Evolutionary conservation across 2,113 vertebrate genomes (phyloP).

Genomic region (Origma solitaria): DNA sequence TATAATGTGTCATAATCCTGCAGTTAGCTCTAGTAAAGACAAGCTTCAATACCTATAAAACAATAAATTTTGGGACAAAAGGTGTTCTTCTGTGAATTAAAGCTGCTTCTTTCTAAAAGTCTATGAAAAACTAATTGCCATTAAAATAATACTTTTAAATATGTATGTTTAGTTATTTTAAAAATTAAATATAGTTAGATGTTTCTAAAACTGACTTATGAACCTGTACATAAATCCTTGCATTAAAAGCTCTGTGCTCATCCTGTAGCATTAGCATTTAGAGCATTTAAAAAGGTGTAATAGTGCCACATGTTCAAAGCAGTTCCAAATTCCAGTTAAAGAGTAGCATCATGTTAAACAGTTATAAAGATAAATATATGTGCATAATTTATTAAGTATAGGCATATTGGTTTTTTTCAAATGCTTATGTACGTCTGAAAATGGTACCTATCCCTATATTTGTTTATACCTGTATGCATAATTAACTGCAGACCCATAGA

Average conservation of each 20-base stretch:
- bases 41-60: neutral
- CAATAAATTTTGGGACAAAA: neutral
- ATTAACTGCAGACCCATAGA: neutral
- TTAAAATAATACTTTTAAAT: neutral
- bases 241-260: neutral
- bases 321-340: neutral
- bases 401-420: neutral
- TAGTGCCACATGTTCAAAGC: neutral
- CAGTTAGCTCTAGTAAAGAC: neutral
- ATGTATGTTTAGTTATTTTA: neutral
- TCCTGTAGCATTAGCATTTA: neutral
- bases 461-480: neutral
- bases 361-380: neutral
- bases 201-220: neutral
- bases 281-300: neutral
- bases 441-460: neutral
- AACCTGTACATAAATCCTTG: neutral
- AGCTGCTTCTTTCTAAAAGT: neutral
- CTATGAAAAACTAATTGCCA: neutral
- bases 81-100: neutral
- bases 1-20: neutral
- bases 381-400: slow-evolving; percentile 25
- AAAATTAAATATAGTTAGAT: neutral
- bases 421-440: neutral
- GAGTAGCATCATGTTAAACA: neutral